A percentile compares a stretch with the other conserved stretches of the same genome.
Conservation (phyloP, 2,113 vertebrate genomes). For the Willisornis vidua region DNA sequence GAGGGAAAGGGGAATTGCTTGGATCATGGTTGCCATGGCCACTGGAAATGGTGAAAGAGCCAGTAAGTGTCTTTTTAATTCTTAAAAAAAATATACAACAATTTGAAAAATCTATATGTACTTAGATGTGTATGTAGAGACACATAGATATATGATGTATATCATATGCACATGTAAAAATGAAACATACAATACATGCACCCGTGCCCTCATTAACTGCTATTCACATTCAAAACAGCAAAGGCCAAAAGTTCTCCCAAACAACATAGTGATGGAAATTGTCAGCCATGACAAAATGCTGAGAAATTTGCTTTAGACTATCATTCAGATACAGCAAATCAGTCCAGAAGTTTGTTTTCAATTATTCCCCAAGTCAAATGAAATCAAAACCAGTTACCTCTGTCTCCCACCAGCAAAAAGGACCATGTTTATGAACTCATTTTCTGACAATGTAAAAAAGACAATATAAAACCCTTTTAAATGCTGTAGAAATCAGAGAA, state of each 20-base stretch:
- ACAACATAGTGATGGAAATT: neutral
- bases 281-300: neutral
- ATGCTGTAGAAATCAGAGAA: neutral
- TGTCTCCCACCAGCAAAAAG: neutral
- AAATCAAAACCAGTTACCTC: neutral
- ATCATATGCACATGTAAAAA: neutral
- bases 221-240: neutral
- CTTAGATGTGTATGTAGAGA: neutral
- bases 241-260: neutral
- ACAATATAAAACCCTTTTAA: neutral
- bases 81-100: neutral
- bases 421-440: neutral
- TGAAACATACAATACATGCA: neutral
- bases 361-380: neutral
- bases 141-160: neutral
- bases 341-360: neutral
- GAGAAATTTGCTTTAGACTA: neutral
- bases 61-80: neutral
- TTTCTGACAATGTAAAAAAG: neutral
- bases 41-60: neutral
- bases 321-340: neutral
- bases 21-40: accelerated
- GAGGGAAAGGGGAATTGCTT: neutral
- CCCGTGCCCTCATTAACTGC: neutral
- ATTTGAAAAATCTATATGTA: neutral